These are phyloP conservation scores for Todus mexicanus DNA, from an alignment of 2,797 vertebrate genomes.

Conservation along the genomic window DNA sequence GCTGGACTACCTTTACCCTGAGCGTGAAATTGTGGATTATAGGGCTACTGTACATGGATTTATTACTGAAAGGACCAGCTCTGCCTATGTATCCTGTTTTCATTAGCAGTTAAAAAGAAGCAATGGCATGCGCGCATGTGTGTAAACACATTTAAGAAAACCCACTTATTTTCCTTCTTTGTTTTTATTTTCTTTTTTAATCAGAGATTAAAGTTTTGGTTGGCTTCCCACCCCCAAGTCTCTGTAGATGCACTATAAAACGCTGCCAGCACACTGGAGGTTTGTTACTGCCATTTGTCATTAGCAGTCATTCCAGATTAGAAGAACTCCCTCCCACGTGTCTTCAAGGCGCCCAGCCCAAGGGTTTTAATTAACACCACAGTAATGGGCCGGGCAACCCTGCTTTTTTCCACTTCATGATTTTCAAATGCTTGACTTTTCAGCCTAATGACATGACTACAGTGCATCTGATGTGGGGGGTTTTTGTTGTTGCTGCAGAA, in stretches of 20 bases:
- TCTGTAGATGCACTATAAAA: neutral
- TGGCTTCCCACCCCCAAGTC: neutral
- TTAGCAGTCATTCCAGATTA: neutral
- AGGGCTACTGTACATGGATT: neutral
- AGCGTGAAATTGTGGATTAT: neutral
- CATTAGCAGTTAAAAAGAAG: neutral
- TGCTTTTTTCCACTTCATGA: neutral
- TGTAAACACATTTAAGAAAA: slow-evolving; percentile 16
- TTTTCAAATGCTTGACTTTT: neutral
- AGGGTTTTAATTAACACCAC: neutral
- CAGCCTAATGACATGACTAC: neutral
- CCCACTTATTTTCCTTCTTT: neutral
- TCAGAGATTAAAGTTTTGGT: neutral
- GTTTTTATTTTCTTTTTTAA: slow-evolving; percentile 43
- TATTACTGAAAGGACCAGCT: neutral
- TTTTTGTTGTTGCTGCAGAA: neutral
- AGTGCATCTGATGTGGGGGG: neutral
- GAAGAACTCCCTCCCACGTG: neutral
- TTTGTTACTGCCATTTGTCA: neutral
- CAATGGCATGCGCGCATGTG: neutral
- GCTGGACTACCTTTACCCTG: neutral
- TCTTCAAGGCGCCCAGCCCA: neutral
- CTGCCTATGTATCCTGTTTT: neutral
- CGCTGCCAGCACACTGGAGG: neutral
- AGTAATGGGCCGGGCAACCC: neutral